Conservation (phyloP, 2,888 invertebrate genomes). For the Exocentrus adspersus region DNA sequence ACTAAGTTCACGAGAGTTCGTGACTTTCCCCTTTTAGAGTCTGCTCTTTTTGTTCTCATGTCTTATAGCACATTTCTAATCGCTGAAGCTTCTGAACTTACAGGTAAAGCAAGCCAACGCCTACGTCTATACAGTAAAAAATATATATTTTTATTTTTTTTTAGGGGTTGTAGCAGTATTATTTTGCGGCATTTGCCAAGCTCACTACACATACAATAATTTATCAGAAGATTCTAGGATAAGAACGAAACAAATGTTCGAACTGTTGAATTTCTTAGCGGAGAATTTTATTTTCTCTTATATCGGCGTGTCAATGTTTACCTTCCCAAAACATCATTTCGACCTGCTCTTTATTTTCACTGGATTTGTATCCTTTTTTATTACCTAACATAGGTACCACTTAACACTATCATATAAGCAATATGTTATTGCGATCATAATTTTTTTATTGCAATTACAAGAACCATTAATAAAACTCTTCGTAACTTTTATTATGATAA, state of each 20-base stretch:
- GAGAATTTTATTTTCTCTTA: slow-evolving; percentile 99
- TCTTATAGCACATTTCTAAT: slow-evolving; percentile 97
- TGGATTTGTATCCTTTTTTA: slow-evolving; percentile 89
- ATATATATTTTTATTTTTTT: slow-evolving; percentile 39
- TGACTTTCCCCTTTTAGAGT: slow-evolving; percentile 95
- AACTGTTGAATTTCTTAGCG: slow-evolving; percentile 93
- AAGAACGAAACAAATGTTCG: slow-evolving; percentile 92
- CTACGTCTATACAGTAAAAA: not conserved
- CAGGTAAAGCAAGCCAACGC: slow-evolving; percentile 75
- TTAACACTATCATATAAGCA: too few relatives aligned
- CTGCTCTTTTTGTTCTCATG: slow-evolving; percentile 96
- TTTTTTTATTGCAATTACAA: too few relatives aligned
- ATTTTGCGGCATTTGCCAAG: slow-evolving; percentile 99
- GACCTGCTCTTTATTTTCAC: slow-evolving; percentile 91
- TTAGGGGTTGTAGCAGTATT: slow-evolving; percentile 94
- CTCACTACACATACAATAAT: slow-evolving; percentile 99
- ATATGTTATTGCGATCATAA: too few relatives aligned
- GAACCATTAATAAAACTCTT: too few relatives aligned
- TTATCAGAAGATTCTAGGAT: slow-evolving; percentile 86
- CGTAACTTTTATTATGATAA: too few relatives aligned
- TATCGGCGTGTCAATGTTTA: slow-evolving; percentile 98
- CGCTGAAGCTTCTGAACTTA: slow-evolving; percentile 95
- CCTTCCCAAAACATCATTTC: slow-evolving; percentile 94
- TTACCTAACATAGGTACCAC: too few relatives aligned
- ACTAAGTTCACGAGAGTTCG: slow-evolving; percentile 94